Evolutionary conservation across 2,797 vertebrate genomes (phyloP).

Genomic region (Gorsachius magnificus): DNA sequence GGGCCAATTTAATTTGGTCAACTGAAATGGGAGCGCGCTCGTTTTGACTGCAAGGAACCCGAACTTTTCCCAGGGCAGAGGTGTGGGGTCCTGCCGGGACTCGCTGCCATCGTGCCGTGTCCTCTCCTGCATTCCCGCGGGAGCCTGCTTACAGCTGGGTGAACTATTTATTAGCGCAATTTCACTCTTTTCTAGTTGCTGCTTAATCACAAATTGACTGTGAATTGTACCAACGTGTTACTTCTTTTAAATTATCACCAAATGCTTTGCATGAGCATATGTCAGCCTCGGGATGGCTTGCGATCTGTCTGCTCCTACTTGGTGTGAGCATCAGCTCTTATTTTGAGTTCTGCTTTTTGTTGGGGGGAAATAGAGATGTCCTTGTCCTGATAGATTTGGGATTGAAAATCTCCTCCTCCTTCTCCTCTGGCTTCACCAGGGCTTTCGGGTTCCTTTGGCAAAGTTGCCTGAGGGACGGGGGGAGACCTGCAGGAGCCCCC

Average conservation of each 20-base stretch:
- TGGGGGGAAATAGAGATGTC: not conserved
- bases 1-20: not conserved
- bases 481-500: not conserved
- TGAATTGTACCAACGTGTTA: not conserved
- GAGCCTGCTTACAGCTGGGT: not conserved
- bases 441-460: not conserved
- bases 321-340: not conserved
- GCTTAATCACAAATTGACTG: not conserved
- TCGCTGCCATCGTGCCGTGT: fast-evolving
- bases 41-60: not conserved
- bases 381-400: fast-evolving
- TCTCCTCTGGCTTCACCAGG: not conserved
- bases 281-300: not conserved
- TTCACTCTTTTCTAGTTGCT: not conserved
- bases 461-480: not conserved
- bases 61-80: not conserved
- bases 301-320: not conserved
- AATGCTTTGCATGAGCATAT: not conserved
- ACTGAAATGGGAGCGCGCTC: not conserved
- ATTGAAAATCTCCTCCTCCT: not conserved
- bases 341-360: not conserved
- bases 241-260: not conserved
- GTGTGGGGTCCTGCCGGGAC: not conserved
- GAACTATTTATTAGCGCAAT: not conserved
- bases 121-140: not conserved